Evolutionary conservation across 2,888 invertebrate genomes (phyloP), one percentile per base, ranked within the genome.

Genomic region (Clanis bilineata): DNA sequence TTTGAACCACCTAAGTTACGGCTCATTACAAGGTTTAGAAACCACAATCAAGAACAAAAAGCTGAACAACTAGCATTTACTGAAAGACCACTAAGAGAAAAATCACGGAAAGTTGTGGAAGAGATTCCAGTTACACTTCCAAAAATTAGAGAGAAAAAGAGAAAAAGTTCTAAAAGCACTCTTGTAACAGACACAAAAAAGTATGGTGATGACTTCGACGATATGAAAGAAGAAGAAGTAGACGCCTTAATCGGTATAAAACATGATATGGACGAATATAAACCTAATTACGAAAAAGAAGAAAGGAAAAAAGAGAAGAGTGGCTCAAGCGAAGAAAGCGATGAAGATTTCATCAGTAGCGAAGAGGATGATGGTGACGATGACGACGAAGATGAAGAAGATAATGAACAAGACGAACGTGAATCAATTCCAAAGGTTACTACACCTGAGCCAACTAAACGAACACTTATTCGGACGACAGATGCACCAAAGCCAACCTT

Each of bases 181-280:
- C 70, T 89, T 61, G 88, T 93, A 0, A 92, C 92, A 3, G 92
- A 93, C 57, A 84, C 89, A 25, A 82, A 89, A 64, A 81, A 77
- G 15, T 93, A 92, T 65, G 90, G 88, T 4, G 81, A 86, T 63
- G 85, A 76, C 43, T 77, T 83, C 28, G 83, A 85, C 57, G 83
- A 90, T 60, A 78, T 79, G 74, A 77, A 68, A 68, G 80, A 82
- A 68, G 80, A 85, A 67, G 88, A 90, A 76, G 80, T 91, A 5
- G 91, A 92, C 72, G 80, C 80, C 18, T 65, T 91, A 65, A 90
- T 92, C 64, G 86, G 88, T 7, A 73, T 86, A 0, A 78, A 85
- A 65, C 84, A 88, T 57, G 67, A 88, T 61, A 85, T 87, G 80
- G 73, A 85, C 45, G 90, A 92, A 12, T 92, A 90, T 58, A 77